These are phyloP conservation scores for Lagenorhynchus albirostris DNA, from an alignment of 2,113 vertebrate species.

Conservation along the genomic window DNA sequence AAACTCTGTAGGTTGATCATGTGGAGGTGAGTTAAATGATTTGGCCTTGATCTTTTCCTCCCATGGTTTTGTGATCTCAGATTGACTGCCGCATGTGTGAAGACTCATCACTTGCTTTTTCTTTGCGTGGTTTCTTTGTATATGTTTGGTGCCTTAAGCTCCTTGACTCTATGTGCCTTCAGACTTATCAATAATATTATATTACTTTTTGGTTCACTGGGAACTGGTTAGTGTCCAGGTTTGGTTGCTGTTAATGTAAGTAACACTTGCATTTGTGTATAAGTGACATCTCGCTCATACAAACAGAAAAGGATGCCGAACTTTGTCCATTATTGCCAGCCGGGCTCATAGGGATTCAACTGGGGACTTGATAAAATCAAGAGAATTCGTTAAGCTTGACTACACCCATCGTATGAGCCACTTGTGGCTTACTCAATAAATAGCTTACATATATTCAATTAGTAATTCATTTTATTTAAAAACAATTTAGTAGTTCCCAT, in stretches of 20 bases:
- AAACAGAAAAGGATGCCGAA: not conserved
- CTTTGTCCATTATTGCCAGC: not conserved
- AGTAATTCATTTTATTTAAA: not conserved
- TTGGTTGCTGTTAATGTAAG: not conserved
- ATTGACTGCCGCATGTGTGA: not conserved
- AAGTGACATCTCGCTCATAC: not conserved
- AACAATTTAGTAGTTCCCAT: not conserved
- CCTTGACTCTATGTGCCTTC: not conserved
- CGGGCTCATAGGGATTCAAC: not conserved
- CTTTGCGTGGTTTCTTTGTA: not conserved
- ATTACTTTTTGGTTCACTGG: not conserved
- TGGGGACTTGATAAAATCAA: not conserved
- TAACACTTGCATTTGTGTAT: not conserved
- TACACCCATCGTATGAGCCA: not conserved
- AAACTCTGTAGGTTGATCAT: not conserved
- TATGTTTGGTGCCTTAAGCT: not conserved
- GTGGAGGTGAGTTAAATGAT: not conserved
- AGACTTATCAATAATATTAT: not conserved
- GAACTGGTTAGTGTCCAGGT: not conserved
- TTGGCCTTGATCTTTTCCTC: not conserved
- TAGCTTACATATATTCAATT: not conserved
- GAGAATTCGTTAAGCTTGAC: not conserved
- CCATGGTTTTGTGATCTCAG: not conserved
- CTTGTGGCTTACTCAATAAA: not conserved
- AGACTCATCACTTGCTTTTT: not conserved